phyloP scores from a whole-genome alignment of 2,888 invertebrate genomes.

The Amaurobius ferox region DNA sequence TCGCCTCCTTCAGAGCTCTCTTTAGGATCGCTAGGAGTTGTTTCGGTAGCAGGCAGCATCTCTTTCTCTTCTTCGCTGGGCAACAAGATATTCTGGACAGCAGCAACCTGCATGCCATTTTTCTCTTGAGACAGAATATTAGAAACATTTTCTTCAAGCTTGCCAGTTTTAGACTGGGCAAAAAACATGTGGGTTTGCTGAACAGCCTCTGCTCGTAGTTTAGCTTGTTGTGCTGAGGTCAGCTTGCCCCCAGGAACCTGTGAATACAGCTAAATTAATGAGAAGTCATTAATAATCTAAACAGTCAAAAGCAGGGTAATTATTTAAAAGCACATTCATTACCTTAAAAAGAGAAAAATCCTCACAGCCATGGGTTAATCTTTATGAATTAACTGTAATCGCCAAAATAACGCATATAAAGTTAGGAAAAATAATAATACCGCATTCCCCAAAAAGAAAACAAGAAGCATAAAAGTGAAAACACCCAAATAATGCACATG shows the following conservation, averaged over 20 bases:
- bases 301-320: background rate
- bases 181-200: constrained; percentile 75
- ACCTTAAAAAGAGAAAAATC: constrained; percentile 15
- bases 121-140: constrained; percentile 60
- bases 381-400: background rate
- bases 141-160: constrained; percentile 47
- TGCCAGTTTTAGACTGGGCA: constrained; percentile 66
- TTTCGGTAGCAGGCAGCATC: constrained; percentile 18
- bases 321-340: background rate
- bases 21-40: constrained; percentile 19
- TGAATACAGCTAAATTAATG: background rate
- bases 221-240: constrained; percentile 75
- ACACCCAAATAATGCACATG: background rate
- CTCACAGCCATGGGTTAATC: background rate
- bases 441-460: no score
- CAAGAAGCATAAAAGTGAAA: no score
- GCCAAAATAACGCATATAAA: background rate
- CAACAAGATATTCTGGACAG: constrained; percentile 32
- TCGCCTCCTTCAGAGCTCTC: constrained; percentile 50
- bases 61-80: constrained; percentile 43
- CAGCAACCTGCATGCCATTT: constrained; percentile 28
- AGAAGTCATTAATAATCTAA: background rate
- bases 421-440: background rate
- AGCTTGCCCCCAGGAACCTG: constrained; percentile 71
- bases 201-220: constrained; percentile 75